Conservation (phyloP, 2,888 invertebrate species). For the Linnaemya tessellans region DNA sequence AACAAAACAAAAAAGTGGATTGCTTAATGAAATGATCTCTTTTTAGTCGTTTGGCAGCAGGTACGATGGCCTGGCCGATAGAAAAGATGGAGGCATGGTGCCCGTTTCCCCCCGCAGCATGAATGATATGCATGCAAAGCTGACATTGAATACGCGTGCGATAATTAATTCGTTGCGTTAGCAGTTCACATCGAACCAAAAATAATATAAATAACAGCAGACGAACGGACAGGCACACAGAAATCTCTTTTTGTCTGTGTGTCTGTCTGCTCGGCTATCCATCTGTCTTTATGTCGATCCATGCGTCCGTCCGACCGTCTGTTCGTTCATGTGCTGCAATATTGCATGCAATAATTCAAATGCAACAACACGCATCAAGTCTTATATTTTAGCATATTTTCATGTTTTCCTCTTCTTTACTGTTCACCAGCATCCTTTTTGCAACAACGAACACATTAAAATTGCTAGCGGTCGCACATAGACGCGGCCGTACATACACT, state of each 20-base stretch:
- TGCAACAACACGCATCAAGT: conserved; percentile 69
- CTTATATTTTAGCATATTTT: conserved; percentile 68
- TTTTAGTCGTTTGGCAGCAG: conserved; percentile 53
- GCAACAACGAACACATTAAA: conserved; percentile 21
- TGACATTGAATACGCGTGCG: conserved; percentile 76
- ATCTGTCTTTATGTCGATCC: conserved; percentile 35
- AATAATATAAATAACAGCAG: background rate
- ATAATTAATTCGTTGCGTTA: conserved; percentile 75
- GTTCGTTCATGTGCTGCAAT: conserved; percentile 18
- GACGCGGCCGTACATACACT: background rate
- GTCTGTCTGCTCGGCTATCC: conserved; percentile 14
- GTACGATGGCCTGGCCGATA: conserved; percentile 42
- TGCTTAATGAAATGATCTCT: conserved; percentile 61
- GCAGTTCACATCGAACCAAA: conserved; percentile 35
- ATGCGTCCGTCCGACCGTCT: conserved; percentile 17
- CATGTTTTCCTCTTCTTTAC: conserved; percentile 21
- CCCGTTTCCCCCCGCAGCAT: conserved; percentile 45
- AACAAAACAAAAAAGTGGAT: conserved; percentile 35
- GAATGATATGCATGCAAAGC: conserved; percentile 78
- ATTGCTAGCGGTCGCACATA: conserved; percentile 12
- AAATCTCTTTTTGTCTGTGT: conserved; percentile 2
- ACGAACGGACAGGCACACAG: background rate
- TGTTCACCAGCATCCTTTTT: conserved; percentile 47
- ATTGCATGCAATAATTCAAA: conserved; percentile 73
- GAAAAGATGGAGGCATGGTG: conserved; percentile 32